Percentiles rank a stretch among this genome's conserved stretches.
These are phyloP conservation scores for Synodontis membranacea DNA, from an alignment of 2,113 vertebrate species.

Conservation along the genomic window DNA sequence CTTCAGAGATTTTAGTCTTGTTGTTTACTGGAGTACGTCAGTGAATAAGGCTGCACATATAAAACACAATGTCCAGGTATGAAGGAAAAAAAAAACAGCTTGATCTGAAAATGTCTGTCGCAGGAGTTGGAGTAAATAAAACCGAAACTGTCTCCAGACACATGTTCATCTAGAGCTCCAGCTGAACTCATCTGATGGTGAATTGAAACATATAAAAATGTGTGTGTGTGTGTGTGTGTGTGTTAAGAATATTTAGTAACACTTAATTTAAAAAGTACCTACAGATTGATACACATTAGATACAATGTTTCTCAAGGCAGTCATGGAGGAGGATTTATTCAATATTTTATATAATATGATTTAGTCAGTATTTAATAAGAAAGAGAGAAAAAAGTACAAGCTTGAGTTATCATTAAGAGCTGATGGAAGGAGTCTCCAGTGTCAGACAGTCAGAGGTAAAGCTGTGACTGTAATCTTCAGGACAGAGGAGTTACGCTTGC, in stretches of 20 bases:
- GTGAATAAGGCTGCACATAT: neutral
- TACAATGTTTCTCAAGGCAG: neutral
- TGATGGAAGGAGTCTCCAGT: constrained; percentile 1
- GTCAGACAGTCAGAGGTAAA: neutral
- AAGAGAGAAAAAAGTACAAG: neutral
- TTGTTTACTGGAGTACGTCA: neutral
- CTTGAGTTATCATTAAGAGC: neutral
- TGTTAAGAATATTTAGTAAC: neutral
- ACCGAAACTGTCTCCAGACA: neutral
- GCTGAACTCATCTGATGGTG: neutral
- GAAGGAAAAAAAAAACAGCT: neutral
- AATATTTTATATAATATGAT: neutral
- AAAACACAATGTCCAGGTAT: neutral
- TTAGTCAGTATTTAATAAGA: neutral
- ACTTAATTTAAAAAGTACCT: neutral
- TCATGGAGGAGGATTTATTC: neutral
- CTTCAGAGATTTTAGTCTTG: neutral
- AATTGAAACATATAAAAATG: neutral
- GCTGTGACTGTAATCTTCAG: too few relatives aligned
- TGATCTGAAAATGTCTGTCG: neutral
- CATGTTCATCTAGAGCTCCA: neutral
- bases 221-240: neutral
- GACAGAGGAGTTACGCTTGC: too few relatives aligned
- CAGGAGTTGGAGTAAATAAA: neutral
- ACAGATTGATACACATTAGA: neutral